A percentile compares a stretch with the other conserved stretches of the same genome.
These are phyloP conservation scores for Potamarius usumacintae DNA, from an alignment of 2,113 vertebrate species.

Conservation along the genomic window DNA sequence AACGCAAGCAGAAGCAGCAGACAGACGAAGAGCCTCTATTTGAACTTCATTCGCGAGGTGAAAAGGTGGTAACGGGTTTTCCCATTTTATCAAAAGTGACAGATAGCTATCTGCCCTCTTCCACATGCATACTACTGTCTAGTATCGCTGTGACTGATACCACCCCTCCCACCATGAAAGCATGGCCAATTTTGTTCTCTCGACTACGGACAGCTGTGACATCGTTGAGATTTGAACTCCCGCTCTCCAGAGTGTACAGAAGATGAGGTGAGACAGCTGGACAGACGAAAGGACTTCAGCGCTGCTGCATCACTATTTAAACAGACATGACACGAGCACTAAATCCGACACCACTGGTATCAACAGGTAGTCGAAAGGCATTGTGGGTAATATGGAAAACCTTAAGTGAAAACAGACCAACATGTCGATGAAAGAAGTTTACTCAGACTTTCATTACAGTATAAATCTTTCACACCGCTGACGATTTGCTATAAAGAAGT, in stretches of 20 bases:
- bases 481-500: neutral
- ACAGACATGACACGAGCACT: too few species aligned
- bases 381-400: neutral
- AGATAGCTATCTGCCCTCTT: neutral
- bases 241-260: neutral
- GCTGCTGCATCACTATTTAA: neutral
- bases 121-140: neutral
- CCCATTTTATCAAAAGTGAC: too few species aligned
- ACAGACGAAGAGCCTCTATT: neutral
- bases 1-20: neutral
- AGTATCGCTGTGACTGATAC: neutral
- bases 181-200: neutral
- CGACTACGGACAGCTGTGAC: neutral
- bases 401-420: neutral
- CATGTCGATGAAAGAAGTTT: neutral
- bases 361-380: neutral
- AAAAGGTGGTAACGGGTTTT: neutral
- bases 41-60: neutral
- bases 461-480: neutral
- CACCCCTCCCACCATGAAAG: neutral
- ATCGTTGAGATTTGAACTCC: neutral
- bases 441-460: neutral
- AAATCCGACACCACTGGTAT: too few species aligned
- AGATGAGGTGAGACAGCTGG: neutral
- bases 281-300: neutral